Conservation (phyloP, 1,140 invertebrate genomes). For the Brachionus calyciflorus region DNA sequence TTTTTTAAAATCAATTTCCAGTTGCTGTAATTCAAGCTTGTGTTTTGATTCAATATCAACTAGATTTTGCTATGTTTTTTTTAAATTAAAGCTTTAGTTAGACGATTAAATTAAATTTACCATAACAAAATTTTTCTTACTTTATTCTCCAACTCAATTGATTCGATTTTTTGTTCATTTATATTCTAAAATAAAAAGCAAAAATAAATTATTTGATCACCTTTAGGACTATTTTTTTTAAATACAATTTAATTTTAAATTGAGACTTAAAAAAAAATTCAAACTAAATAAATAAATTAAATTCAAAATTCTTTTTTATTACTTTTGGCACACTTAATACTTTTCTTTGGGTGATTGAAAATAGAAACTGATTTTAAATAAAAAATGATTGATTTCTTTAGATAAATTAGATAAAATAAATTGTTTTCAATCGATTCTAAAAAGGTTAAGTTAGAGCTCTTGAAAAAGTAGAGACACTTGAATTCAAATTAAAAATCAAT, state of each 20-base stretch:
- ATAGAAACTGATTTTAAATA: no score
- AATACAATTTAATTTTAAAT: no score
- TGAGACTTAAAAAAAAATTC: no score
- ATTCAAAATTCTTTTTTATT: no score
- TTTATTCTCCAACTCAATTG: not conserved
- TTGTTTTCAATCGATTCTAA: not conserved
- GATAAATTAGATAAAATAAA: constrained; percentile 29
- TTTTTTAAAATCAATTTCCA: not conserved
- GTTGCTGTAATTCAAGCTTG: constrained; percentile 14
- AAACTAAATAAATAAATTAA: no score
- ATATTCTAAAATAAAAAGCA: constrained; percentile 13
- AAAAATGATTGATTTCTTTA: constrained; percentile 5
- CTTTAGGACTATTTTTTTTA: no score
- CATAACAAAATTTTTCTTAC: not conserved
- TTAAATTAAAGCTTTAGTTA: not conserved
- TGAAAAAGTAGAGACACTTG: not conserved
- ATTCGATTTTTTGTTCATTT: not conserved
- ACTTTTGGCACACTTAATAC: no score
- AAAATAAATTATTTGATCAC: no score
- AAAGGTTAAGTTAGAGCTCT: not conserved
- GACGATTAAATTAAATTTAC: constrained; percentile 2
- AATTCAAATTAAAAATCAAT: not conserved
- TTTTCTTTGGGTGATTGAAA: no score
- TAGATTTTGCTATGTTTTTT: constrained; percentile 12
- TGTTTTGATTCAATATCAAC: constrained; percentile 1